These are phyloP conservation scores for Spodoptera exigua DNA, from an alignment of 2,888 invertebrate genomes.

Conservation along the genomic window DNA sequence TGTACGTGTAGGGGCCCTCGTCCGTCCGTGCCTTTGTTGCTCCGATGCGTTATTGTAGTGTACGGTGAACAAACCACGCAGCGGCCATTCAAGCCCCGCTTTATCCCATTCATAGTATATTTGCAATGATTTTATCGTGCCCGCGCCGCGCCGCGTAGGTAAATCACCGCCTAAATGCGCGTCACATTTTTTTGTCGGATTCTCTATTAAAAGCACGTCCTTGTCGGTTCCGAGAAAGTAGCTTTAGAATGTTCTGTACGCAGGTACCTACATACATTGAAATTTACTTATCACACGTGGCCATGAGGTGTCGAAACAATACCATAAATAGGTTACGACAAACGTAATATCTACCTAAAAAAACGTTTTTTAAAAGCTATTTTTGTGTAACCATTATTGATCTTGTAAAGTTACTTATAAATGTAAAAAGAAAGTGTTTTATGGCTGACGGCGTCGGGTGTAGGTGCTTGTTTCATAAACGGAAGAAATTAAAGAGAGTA, in stretches of 20 bases:
- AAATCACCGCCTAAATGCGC: not conserved
- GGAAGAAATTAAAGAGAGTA: slow-evolving; percentile 1
- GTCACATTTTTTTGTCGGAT: not conserved
- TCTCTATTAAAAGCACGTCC: not conserved
- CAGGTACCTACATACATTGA: no score
- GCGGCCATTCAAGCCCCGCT: not conserved
- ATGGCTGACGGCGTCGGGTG: not conserved
- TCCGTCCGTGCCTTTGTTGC: slow-evolving; percentile 14
- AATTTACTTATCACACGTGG: not conserved
- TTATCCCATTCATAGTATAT: slow-evolving; percentile 9
- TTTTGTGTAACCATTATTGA: slow-evolving; percentile 7
- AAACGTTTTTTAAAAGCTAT: slow-evolving; percentile 5
- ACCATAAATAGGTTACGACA: not conserved
- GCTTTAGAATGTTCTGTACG: no score
- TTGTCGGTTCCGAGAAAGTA: no score
- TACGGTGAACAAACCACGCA: not conserved
- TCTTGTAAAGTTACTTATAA: not conserved
- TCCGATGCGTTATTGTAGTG: slow-evolving; percentile 13
- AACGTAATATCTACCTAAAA: no score
- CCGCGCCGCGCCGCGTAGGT: not conserved
- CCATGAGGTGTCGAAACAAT: slow-evolving; percentile 18
- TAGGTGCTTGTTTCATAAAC: not conserved
- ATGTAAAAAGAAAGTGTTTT: not conserved
- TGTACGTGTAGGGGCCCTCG: not conserved
- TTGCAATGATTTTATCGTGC: slow-evolving; percentile 18